Evolutionary conservation across 2,888 invertebrate genomes (phyloP), one percentile per base, ranked within the genome.

Genomic region (Nasonovia ribisnigri): DNA sequence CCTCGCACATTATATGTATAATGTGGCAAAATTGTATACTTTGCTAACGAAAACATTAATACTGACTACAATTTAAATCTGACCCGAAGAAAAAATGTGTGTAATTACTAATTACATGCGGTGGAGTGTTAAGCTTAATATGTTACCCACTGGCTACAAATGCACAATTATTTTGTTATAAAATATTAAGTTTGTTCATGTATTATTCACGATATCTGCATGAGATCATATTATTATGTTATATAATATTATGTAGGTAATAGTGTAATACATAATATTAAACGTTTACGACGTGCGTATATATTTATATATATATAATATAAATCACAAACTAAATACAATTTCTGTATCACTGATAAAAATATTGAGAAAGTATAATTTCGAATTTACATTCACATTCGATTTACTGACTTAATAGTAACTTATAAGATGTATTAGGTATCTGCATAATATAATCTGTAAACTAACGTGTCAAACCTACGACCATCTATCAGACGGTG

Each of bases 321-420:
- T 77, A 77, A 36, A 77, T n/a, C 90, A 89, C 60, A 84, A 77
- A 54, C 46, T 86, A 29, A 77, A 67, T 42, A 42, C 46, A 42
- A 87, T 60, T 24, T 54, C 51, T 46, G 77, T 60, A 43, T 88
- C 43, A 43, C 16, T 90, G 60, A 51, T 67, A 92, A 48, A n/a
- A 93, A 84, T 46, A 86, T 77, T n/a, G 86, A 86, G 86, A 86
- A 86, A 86, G 86, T 86, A 16, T 29, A 86, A 86, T 86, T 46
- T 86, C 86, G 29, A 86, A 86, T n/a, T 86, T 46, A 46, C 43
- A 86, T 36, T 77, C 36, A 36, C 77, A 36, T 88, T 8, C 94
- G 84, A 36, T 77, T 36, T 36, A 77, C 77, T 77, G 77, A 36
- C 36, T 6, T n/a, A n/a, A n/a, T 16, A 16, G n/a, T 67, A 16